phyloP scores from a whole-genome alignment of 2,888 invertebrate genomes.

The Plagiodera versicolora region DNA sequence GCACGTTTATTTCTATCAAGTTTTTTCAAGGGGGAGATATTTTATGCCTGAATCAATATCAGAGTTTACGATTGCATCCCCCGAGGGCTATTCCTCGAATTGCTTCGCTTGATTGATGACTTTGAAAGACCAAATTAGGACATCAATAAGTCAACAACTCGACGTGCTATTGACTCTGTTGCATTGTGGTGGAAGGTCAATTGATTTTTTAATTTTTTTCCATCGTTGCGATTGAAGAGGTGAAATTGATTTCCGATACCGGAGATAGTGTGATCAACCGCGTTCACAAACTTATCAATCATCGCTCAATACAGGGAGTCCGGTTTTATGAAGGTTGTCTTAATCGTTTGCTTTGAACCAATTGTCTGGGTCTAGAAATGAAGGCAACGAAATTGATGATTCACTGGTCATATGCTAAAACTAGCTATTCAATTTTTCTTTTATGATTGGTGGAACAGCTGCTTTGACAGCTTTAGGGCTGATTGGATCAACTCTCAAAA shows the following conservation, averaged over 20 bases:
- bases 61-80: not conserved
- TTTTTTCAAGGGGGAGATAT: not conserved
- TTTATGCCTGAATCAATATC: not conserved
- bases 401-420: no score
- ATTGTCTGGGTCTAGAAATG: no score
- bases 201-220: not conserved
- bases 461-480: no score
- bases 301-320: not conserved
- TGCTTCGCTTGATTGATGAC: constrained; percentile 7
- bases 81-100: not conserved
- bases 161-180: not conserved
- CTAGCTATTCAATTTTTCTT: no score
- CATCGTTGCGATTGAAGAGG: not conserved
- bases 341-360: no score
- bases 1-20: no score
- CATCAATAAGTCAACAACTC: constrained; percentile 13
- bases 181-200: not conserved
- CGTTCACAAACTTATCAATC: not conserved
- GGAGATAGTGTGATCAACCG: not conserved
- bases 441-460: no score
- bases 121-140: constrained; percentile 11
- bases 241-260: constrained; percentile 7
- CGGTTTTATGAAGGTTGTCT: no score
- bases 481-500: no score
- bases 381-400: no score